Base-by-base conservation (phyloP, 1,140 invertebrate species). In the Trissolcus basalis region DNA sequence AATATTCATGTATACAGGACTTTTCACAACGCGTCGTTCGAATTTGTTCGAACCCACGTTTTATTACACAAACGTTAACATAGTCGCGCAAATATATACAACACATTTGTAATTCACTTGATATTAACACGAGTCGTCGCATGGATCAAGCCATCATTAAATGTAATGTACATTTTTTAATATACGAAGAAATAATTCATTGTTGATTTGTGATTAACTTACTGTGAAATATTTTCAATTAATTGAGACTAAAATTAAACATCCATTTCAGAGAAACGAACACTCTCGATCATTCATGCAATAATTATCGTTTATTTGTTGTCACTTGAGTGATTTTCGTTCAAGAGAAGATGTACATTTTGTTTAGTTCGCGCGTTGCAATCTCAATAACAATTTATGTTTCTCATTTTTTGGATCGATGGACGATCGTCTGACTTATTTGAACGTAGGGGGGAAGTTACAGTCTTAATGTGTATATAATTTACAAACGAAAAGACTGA, bases 101-200 rank as follows among this genome's bases (percentile, higher is more conserved):
- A 69, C 75, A 72, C 67, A 79, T 84, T 85, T 85, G 81, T 84
- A 85, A 84, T 81, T 83, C 80, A 82, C 73, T 82, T 75, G 79
- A 84, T 87, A 85, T 85, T 83, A 81, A 83, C 78, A 76, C 74
- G 55, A 48, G 77, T 78, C 63, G 78, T 81, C 81, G 81, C 81
- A 83, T 79, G 82, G 64, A 80, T 76, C 79, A 72, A 83, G 76
- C 81, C 71, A 73, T 83, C 80, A 83, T 84, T 80, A 81, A 85
- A 85, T 81, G 80, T 86, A 85, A 82, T 86, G 83, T 85, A 85
- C 80, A 85, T 86, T 86, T 87, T 56, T 1, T 27, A 27, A 27
- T 27, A 58, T 49, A 15, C 50, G 36, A 36, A 59, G 0, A 14
- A 48, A 56, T 19, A 32, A 64, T 19, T 63, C 49, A 48, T 49